Evolutionary conservation across 1,140 invertebrate genomes (phyloP).

Genomic region (Eupristina koningsbergeri): DNA sequence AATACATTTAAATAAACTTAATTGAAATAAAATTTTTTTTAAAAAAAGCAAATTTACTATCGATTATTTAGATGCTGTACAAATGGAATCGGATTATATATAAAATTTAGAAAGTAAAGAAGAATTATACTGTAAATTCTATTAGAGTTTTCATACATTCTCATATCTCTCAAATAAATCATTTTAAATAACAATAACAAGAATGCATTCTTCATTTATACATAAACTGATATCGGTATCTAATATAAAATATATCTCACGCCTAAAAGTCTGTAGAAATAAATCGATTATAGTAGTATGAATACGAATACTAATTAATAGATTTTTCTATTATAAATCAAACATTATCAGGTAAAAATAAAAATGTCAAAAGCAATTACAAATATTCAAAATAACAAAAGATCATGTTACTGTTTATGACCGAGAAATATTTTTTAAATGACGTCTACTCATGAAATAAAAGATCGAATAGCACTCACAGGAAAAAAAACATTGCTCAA

Average conservation of each 20-base stretch:
- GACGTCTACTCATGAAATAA: background rate
- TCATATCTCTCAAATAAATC: background rate
- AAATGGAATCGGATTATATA: background rate
- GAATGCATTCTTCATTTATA: background rate
- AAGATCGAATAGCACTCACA: background rate
- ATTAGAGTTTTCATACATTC: background rate
- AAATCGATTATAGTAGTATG: too few species aligned
- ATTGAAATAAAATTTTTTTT: background rate
- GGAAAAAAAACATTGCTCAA: background rate
- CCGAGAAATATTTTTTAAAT: background rate
- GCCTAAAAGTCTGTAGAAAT: background rate
- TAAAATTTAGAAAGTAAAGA: conserved; percentile 1
- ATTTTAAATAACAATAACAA: background rate
- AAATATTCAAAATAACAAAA: background rate
- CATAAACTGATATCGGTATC: background rate
- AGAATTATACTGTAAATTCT: background rate
- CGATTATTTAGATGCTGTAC: background rate
- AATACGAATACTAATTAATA: too few species aligned
- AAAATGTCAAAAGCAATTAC: background rate
- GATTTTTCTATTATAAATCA: background rate
- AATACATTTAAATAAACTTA: too few species aligned
- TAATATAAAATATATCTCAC: background rate
- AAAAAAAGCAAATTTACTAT: background rate
- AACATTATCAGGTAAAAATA: too few species aligned
- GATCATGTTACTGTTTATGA: background rate